Conservation (phyloP, 1,140 invertebrate genomes). For the Cydia strobilella region DNA sequence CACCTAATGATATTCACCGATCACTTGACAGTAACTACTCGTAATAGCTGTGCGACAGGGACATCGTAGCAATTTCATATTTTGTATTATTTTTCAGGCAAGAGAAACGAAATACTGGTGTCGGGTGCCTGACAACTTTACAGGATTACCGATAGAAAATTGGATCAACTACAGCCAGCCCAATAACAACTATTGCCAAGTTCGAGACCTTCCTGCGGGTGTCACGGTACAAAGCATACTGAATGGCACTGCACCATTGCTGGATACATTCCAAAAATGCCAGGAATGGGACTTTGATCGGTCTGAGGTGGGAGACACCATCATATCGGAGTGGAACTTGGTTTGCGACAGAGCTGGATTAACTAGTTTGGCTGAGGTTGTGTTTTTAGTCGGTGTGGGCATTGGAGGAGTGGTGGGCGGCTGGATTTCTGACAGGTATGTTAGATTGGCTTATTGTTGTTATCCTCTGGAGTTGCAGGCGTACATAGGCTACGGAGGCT, state of each 20-base stretch:
- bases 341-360: constrained; percentile 84
- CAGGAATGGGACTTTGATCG: constrained; percentile 85
- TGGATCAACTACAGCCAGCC: constrained; percentile 84
- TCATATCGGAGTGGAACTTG: constrained; percentile 84
- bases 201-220: constrained; percentile 53
- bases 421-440: constrained; percentile 85
- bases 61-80: no score
- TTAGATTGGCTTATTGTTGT: constrained; percentile 17
- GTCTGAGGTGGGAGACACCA: constrained; percentile 81
- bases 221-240: constrained; percentile 63
- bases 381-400: constrained; percentile 85
- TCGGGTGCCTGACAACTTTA: constrained; percentile 78
- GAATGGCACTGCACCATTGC: constrained; percentile 61
- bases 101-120: constrained; percentile 84
- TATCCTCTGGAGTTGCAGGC: no score
- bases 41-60: no score
- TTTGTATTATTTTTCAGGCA: constrained; percentile 72
- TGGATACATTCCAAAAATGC: constrained; percentile 77
- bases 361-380: constrained; percentile 84
- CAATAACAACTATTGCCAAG: constrained; percentile 70
- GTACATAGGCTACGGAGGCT: no score
- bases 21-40: no score
- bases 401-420: constrained; percentile 86
- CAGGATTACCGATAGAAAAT: constrained; percentile 69
- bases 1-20: no score